These are phyloP conservation scores for Heteropelma amictum DNA, from an alignment of 2,888 invertebrate genomes.

Conservation along the genomic window DNA sequence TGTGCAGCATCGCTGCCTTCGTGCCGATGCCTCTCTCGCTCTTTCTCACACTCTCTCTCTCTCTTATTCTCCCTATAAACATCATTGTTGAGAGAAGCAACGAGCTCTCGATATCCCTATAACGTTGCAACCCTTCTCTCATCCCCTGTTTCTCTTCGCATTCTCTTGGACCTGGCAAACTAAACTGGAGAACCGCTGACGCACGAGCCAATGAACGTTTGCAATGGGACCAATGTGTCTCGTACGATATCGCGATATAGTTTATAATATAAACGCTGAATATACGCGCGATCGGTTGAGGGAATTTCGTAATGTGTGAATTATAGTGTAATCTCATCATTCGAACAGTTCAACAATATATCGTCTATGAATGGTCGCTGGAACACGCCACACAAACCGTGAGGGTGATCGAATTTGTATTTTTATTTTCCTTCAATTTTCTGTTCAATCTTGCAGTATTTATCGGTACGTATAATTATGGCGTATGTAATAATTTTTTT, in stretches of 20 bases:
- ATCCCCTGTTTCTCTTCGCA: constrained; percentile 31
- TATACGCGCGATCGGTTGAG: not conserved
- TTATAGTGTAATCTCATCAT: not conserved
- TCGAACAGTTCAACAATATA: not conserved
- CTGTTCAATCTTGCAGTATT: too few relatives aligned
- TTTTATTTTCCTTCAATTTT: not conserved
- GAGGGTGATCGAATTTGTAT: not conserved
- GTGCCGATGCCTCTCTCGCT: constrained; percentile 31
- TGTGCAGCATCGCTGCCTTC: constrained; percentile 54
- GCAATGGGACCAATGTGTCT: constrained; percentile 10
- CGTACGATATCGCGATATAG: constrained; percentile 25
- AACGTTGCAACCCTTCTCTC: constrained; percentile 14
- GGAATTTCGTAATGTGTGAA: not conserved
- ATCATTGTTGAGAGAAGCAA: constrained; percentile 54
- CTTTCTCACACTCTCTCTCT: not conserved
- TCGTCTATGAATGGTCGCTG: not conserved
- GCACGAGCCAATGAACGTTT: constrained; percentile 32
- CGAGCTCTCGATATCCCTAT: constrained; percentile 48
- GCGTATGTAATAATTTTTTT: too few relatives aligned
- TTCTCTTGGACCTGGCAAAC: constrained; percentile 29
- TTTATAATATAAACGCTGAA: not conserved
- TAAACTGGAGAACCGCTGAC: constrained; percentile 31
- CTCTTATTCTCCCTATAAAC: constrained; percentile 43
- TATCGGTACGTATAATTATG: too few relatives aligned
- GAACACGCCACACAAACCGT: too few relatives aligned